Evolutionary conservation across 1,140 invertebrate species (phyloP).

Genomic region (Venturia canescens): DNA sequence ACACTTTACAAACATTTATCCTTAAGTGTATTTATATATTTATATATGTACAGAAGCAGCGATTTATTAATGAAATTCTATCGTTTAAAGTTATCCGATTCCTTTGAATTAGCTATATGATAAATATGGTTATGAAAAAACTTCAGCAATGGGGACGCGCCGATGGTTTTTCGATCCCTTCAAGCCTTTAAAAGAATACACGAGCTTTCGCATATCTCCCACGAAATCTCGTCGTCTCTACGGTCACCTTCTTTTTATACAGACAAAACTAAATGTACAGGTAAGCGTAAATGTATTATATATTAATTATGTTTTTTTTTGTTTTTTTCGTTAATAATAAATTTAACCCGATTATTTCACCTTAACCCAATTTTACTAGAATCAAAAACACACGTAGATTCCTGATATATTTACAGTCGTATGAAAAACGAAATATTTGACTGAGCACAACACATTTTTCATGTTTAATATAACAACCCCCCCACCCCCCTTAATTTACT

Average conservation of each 20-base stretch:
- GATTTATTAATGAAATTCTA: neutral
- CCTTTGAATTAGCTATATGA: constrained; percentile 6
- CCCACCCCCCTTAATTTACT: neutral
- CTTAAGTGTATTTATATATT: constrained; percentile 8
- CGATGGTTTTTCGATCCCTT: neutral
- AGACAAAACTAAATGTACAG: constrained; percentile 20
- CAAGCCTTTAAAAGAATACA: neutral
- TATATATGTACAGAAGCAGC: constrained; percentile 28
- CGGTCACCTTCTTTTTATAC: constrained; percentile 1
- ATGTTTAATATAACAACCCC: neutral
- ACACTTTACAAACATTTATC: constrained; percentile 25
- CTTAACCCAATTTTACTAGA: neutral
- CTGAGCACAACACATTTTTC: neutral
- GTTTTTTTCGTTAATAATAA: constrained; percentile 14
- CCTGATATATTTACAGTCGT: constrained; percentile 11
- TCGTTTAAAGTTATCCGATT: neutral
- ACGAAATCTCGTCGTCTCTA: neutral
- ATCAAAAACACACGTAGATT: neutral
- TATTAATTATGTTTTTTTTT: constrained; percentile 29
- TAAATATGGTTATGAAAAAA: constrained; percentile 28
- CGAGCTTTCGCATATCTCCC: neutral
- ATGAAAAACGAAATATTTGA: neutral
- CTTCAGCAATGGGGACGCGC: neutral
- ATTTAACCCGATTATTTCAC: neutral
- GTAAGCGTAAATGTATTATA: constrained; percentile 1